phyloP scores from a whole-genome alignment of 2,113 vertebrate genomes.

The Crotalus helleri region DNA sequence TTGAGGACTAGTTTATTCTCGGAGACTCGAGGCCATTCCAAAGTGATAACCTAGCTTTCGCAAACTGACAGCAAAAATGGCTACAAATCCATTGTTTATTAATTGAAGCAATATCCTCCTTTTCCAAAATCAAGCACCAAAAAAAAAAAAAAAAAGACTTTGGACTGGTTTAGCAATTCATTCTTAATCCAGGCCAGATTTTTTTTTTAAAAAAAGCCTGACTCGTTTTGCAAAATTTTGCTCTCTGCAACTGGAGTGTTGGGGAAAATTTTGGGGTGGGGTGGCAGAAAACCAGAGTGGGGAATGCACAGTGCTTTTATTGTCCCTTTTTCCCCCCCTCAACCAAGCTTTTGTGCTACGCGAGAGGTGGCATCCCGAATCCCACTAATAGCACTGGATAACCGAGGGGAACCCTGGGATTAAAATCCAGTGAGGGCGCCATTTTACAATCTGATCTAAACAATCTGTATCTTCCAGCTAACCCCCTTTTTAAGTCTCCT shows the following conservation, averaged over 20 bases:
- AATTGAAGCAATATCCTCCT: neutral
- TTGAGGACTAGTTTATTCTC: too few species aligned
- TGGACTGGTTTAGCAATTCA: neutral
- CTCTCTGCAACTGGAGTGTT: neutral
- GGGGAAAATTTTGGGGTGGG: neutral
- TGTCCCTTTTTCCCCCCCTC: rapidly evolving
- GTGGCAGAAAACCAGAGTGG: neutral
- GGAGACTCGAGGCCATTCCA: neutral
- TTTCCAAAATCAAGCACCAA: neutral
- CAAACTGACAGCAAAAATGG: neutral
- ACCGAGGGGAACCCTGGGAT: neutral
- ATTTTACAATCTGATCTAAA: neutral
- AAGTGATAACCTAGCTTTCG: neutral
- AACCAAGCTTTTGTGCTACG: neutral
- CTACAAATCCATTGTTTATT: neutral
- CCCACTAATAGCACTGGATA: neutral
- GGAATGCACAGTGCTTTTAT: neutral
- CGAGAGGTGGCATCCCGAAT: neutral
- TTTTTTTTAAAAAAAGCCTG: neutral
- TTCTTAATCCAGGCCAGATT: neutral
- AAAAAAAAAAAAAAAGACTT: neutral
- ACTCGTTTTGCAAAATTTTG: neutral
- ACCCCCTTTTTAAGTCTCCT: neutral
- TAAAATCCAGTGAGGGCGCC: neutral
- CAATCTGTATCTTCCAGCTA: neutral